phyloP scores from a whole-genome alignment of 2,888 invertebrate species.

The Polydrusus tereticollis region DNA sequence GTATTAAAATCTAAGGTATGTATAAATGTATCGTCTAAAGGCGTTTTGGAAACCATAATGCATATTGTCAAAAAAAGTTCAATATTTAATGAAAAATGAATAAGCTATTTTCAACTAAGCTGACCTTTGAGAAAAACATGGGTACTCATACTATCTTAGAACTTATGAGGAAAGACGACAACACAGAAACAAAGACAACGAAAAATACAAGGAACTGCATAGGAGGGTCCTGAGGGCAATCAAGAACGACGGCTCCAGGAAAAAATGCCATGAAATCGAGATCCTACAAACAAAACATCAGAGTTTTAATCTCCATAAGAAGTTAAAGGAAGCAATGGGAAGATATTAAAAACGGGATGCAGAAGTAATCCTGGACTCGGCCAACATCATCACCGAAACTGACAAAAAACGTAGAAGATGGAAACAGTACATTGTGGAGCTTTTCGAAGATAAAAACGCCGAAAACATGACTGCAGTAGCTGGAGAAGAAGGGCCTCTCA shows the following conservation, averaged over 20 bases:
- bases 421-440: slow-evolving; percentile 22
- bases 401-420: not conserved
- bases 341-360: not conserved
- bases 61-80: too few relatives aligned
- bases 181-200: too few relatives aligned
- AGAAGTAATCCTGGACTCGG: not conserved
- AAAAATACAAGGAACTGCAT: slow-evolving; percentile 11
- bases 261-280: too few relatives aligned
- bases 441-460: not conserved
- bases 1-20: too few relatives aligned
- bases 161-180: too few relatives aligned
- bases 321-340: slow-evolving; percentile 21
- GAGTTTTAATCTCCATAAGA: slow-evolving; percentile 34
- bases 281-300: slow-evolving; percentile 20
- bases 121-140: too few relatives aligned
- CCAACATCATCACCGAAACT: slow-evolving; percentile 14
- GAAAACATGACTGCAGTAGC: not conserved
- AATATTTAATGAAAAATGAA: too few relatives aligned
- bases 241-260: slow-evolving; percentile 13
- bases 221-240: slow-evolving; percentile 15
- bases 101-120: too few relatives aligned
- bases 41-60: too few relatives aligned
- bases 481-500: not conserved
- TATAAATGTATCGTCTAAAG: too few relatives aligned
- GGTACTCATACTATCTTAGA: too few relatives aligned